Percentiles rank a stretch among this genome's conserved stretches.
Conservation (phyloP, 1,140 invertebrate genomes). For the Orius laevigatus region DNA sequence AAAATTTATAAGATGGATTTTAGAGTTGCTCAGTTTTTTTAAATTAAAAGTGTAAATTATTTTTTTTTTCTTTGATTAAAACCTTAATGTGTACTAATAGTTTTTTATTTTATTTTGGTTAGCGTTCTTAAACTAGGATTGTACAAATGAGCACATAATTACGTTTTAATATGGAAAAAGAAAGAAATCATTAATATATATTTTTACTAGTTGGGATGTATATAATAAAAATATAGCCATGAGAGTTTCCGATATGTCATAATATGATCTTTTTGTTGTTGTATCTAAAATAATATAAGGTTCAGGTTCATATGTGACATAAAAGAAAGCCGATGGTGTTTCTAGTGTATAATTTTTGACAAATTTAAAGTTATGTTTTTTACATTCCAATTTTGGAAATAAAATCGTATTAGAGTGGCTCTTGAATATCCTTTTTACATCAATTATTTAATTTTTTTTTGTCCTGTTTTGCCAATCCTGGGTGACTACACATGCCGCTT, state of each 20-base stretch:
- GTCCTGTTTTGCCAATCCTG: no score
- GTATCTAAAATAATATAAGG: constrained; percentile 3
- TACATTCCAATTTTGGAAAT: constrained; percentile 9
- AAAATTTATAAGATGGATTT: no score
- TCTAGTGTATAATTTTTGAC: constrained; percentile 11
- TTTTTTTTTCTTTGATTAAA: neutral
- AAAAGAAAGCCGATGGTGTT: constrained; percentile 9
- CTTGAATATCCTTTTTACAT: no score
- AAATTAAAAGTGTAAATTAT: constrained; percentile 1
- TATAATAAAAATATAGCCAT: constrained; percentile 8
- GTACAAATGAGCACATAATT: constrained; percentile 1
- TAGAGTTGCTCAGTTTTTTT: constrained; percentile 1
- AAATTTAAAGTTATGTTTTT: constrained; percentile 10
- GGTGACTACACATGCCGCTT: no score
- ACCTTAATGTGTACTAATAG: neutral
- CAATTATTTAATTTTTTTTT: no score
- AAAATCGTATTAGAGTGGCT: constrained; percentile 2
- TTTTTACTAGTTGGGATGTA: constrained; percentile 9
- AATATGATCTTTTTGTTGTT: constrained; percentile 8
- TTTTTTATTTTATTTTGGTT: neutral
- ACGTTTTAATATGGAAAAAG: constrained; percentile 4
- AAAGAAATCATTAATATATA: constrained; percentile 10
- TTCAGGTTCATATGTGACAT: constrained; percentile 3
- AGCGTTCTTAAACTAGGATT: neutral
- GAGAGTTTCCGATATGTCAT: constrained; percentile 8